Evolutionary conservation across 2,113 vertebrate species (phyloP), one percentile per base, ranked within the genome.

Genomic region (Phalacrocorax pelagicus): DNA sequence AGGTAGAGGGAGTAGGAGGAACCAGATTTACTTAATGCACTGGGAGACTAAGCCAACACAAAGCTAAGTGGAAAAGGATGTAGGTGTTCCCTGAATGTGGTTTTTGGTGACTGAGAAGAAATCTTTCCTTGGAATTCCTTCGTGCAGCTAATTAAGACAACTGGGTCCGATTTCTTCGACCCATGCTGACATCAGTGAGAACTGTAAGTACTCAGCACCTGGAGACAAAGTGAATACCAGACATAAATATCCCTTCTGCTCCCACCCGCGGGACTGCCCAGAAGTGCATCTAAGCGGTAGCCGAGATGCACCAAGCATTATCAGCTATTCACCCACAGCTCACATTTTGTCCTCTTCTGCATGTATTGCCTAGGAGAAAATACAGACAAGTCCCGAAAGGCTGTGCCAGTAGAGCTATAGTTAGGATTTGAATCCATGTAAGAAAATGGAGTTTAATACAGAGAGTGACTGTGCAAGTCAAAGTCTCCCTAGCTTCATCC

Each of bases 101-200:
- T 94, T 97, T 97, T 95, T 96, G 96, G 91, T 97, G 97, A 97
- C 92, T 85, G 90, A 95, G 94, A 96, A 96, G 89, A 97, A 97
- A 96, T 95, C 94, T 95, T 97, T 88, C 96, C 94, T 96, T 90
- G 93, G 71, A 96, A 97, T 95, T 91, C 96, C 92, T 96, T 96
- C 16, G 11, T 95, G 94, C 86, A 97, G 96, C 96, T 95, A 88
- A 72, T 97, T 97, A 97, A 97, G 97, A 97, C 97, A 96, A 85
- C 89, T 72, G 92, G 95, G 92, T 72, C 92, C 3, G 0, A 69
- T 62, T 86, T 73, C 83, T 85, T 91, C 0, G 55, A 92, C 94
- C 97, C 91, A 71, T 19, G 83, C 91, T 92, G 95, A 95, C 92
- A 85, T 94, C 89, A 55, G 89, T 92, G 95, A 96, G 94, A 95